Evolutionary conservation across 2,888 invertebrate species (phyloP), one percentile per base, ranked within the genome.

Genomic region (Disparrhopalites patrizii): DNA sequence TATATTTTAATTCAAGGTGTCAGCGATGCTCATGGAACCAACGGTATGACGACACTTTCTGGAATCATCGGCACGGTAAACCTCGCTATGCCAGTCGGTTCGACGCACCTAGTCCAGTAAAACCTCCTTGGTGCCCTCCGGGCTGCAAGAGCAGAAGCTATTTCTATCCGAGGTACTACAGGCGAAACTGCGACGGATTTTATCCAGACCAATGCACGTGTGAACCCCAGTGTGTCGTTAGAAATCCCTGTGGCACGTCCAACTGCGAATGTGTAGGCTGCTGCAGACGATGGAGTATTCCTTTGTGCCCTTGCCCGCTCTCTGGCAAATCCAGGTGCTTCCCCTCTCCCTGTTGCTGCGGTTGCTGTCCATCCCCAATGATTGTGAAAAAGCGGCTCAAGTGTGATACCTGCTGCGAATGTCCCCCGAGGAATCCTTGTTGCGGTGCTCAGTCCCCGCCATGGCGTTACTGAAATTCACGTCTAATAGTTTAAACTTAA

Each of bases 51-150:
- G 47, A 47, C 25, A 20, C 47, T 20, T 47, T 47, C 47, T 47
- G 47, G 47, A 47, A 47, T 13, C 23, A 20, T 3, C 18, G 47
- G 3, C 47, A 47, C 25, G 47, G 47, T 2, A 25, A 20, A 7
- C 47, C 47, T 23, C 23, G 20, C 2, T 47, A 47, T n/a, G 25
- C 47, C 3, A 52, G 28, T 1, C 18, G 52, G 23, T 52, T 52
- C 30, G 52, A 52, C n/a, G 7, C 30, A 2, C 52, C 52, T 3
- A 52, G 52, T 27, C 52, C 52, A 2, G 52, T 52, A 10, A 52
- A 52, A 28, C 52, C 52, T 5, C 52, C 52, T 3, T 52, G 52
- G 52, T 52, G 52, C n/a, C 52, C 52, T 10, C 52, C 52, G 5
- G 52, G 52, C 2, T 52, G 52, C 28, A 52, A 52, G 30, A 52